Evolutionary conservation across 2,797 vertebrate genomes (phyloP).

Genomic region (Philypnodon macrostomus): DNA sequence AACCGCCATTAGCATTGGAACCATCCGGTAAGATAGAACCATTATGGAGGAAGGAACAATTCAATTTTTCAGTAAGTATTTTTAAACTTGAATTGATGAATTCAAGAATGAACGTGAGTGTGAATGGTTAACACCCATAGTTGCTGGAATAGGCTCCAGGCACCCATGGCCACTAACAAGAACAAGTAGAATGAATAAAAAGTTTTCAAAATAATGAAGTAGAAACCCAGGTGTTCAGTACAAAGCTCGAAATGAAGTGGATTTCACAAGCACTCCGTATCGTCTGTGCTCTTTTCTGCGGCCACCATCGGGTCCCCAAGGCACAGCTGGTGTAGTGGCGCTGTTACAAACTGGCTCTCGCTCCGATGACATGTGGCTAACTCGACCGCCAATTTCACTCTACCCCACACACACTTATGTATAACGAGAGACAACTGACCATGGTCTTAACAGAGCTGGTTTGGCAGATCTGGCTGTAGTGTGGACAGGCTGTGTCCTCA

Average conservation of each 20-base stretch:
- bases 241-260: constrained; percentile 6
- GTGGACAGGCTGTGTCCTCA: constrained; percentile 38
- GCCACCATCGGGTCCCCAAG: constrained; percentile 27
- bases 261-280: constrained; percentile 17
- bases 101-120: too few species aligned
- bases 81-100: too few species aligned
- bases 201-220: too few species aligned
- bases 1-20: too few species aligned
- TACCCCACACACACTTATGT: constrained; percentile 10
- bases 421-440: constrained; percentile 40
- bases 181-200: too few species aligned
- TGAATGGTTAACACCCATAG: too few species aligned
- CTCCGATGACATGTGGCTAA: constrained; percentile 61
- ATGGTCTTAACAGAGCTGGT: constrained; percentile 34
- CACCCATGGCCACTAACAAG: too few species aligned
- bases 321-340: constrained; percentile 59
- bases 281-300: constrained; percentile 5
- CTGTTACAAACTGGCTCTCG: constrained; percentile 48
- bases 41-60: too few species aligned
- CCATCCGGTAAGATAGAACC: too few species aligned
- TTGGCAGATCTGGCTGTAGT: constrained; percentile 41
- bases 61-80: too few species aligned
- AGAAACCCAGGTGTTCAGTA: constrained; percentile 14
- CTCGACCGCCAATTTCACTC: constrained; percentile 35
- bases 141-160: too few species aligned